Conservation (phyloP, 2,113 vertebrate species). For the Arizona elegans region DNA sequence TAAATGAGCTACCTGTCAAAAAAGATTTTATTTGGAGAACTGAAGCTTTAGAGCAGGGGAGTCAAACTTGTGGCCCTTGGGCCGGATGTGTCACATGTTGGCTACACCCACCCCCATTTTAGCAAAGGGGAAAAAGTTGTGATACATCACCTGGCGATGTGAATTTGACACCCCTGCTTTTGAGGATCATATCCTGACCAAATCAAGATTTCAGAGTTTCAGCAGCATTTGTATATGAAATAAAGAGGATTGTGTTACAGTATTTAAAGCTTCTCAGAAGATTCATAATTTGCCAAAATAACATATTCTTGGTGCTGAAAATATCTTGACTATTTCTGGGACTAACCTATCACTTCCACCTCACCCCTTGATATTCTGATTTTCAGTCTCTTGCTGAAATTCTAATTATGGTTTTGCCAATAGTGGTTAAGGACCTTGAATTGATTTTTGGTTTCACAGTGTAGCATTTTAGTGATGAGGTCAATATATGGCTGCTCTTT, state of each 20-base stretch:
- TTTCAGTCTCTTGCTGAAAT: neutral
- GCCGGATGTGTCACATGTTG: too few species aligned
- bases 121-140: too few species aligned
- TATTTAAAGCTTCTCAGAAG: neutral
- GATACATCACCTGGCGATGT: too few species aligned
- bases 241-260: neutral
- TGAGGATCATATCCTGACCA: neutral
- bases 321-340: neutral
- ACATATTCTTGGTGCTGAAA: neutral
- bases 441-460: neutral
- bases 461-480: neutral
- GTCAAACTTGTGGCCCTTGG: too few species aligned
- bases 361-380: neutral
- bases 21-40: neutral
- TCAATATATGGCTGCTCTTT: neutral
- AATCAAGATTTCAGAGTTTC: neutral
- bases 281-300: neutral
- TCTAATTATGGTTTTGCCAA: neutral
- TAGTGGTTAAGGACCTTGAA: neutral
- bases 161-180: neutral
- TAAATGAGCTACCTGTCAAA: neutral
- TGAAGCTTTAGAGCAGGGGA: neutral
- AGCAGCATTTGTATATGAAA: neutral
- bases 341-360: neutral
- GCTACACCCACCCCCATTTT: too few species aligned